Base-by-base conservation (phyloP, 1,140 invertebrate species). In the Drosophila erecta region DNA sequence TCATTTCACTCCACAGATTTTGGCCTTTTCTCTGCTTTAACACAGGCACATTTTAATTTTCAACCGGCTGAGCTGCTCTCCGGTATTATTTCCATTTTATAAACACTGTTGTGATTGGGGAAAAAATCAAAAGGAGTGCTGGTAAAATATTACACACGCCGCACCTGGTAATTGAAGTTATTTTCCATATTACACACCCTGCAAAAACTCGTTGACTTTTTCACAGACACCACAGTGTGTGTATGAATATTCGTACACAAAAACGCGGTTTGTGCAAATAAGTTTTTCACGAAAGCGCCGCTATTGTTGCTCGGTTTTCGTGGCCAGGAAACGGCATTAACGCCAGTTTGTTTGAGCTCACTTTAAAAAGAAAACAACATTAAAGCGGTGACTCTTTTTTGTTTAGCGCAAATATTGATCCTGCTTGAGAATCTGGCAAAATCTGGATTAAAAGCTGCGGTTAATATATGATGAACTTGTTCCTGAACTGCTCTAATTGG, bases 131-230 rank as follows among this genome's bases (percentile, higher is more conserved):
- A 47, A 69, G 49, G 12, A 69, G 43, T 17, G 12, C 62, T 17
- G 33, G 33, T 11, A 70, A 70, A 69, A 69, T 70, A 70, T 70
- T 70, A 47, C 30, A 56, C 35, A 27, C 5, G 62, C 49, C 37
- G 59, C 27, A 37, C 35, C 17, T 69, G 58, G 62, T 83, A 85
- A 80, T 85, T 85, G 69, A 85, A 80, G 81, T 85, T 80, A 67
- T 80, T 85, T 85, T 75, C 53, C 51, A 75, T 80, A 73, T 85
- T 76, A 76, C 80, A 84, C 61, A 43, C 57, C 60, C 66, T 54
- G 49, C 43, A 83, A 81, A 83, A 83, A 79, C 74, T 49, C 40
- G 24, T 69, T 70, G 62, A 61, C 50, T 77, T 78, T 75, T 75
- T 62, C 51, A 75, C 70, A 69, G 61, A 69, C 53, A 49, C 44